These are phyloP conservation scores for Eupeodes corollae DNA, from an alignment of 1,140 invertebrate genomes.

Conservation along the genomic window DNA sequence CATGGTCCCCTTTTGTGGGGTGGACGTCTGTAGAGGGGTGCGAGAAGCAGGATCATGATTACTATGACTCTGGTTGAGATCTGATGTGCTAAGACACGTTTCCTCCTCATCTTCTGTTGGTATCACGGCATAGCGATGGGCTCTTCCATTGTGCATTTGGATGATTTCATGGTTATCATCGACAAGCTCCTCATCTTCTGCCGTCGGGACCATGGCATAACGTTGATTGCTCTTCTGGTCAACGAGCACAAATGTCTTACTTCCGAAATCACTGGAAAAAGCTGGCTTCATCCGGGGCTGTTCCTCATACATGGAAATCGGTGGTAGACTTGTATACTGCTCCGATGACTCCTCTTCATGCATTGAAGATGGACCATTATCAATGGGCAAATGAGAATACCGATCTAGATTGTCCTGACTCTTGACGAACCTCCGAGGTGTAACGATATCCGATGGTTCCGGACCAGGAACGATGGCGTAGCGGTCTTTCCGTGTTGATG, in stretches of 20 bases:
- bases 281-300: constrained; percentile 35
- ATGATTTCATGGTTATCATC: constrained; percentile 44
- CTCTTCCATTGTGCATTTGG: constrained; percentile 46
- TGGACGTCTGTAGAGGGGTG: constrained; percentile 18
- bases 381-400: constrained; percentile 18
- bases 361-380: constrained; percentile 29
- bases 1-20: constrained; percentile 19
- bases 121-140: constrained; percentile 49
- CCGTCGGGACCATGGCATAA: constrained; percentile 46
- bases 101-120: constrained; percentile 38
- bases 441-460: constrained; percentile 5
- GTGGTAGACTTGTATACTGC: constrained; percentile 29
- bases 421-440: constrained; percentile 15
- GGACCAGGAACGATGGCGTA: constrained; percentile 18
- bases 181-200: constrained; percentile 45
- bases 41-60: constrained; percentile 12
- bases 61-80: constrained; percentile 12
- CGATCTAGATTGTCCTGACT: constrained; percentile 31
- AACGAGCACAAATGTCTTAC: constrained; percentile 46
- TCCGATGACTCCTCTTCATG: constrained; percentile 23
- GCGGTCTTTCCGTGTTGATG: constrained; percentile 4
- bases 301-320: constrained; percentile 10
- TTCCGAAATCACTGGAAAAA: constrained; percentile 41
- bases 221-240: constrained; percentile 46
- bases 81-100: constrained; percentile 32